Percentiles rank a stretch among this genome's conserved stretches.
Evolutionary conservation across 2,113 vertebrate species (phyloP).

Genomic region (Corythornis madagascariensis): DNA sequence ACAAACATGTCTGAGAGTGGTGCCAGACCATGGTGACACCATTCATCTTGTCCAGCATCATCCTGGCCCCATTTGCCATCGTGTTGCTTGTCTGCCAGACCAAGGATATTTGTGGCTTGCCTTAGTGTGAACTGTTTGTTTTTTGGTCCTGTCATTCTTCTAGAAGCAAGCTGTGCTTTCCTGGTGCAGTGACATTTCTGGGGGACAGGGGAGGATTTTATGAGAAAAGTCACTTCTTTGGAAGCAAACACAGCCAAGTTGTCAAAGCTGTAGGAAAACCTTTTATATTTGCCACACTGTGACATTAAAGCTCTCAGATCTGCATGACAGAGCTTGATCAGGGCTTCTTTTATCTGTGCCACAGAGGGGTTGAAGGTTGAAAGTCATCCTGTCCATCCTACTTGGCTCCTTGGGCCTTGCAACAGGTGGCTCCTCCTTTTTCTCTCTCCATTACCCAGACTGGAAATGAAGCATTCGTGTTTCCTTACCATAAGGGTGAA

Average conservation of each 20-base stretch:
- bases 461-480: not conserved
- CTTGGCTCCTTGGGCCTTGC: not conserved
- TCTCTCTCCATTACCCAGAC: not conserved
- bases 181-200: conserved; percentile 9
- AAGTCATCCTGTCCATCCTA: not conserved
- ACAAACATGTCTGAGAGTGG: not conserved
- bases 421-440: not conserved
- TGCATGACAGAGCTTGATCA: not conserved
- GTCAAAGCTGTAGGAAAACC: not conserved
- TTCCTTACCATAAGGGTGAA: not conserved
- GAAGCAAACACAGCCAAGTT: not conserved
- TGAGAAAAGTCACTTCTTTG: not conserved
- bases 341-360: not conserved
- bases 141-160: not conserved
- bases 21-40: not conserved
- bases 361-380: not conserved
- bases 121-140: not conserved
- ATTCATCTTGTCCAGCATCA: not conserved
- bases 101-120: conserved; percentile 22
- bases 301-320: not conserved
- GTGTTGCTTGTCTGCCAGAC: not conserved
- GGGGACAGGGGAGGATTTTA: not conserved
- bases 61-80: not conserved
- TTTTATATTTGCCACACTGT: not conserved
- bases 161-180: conserved; percentile 6